Conservation (phyloP, 1,140 invertebrate species). For the Lutraria rhynchaena region DNA sequence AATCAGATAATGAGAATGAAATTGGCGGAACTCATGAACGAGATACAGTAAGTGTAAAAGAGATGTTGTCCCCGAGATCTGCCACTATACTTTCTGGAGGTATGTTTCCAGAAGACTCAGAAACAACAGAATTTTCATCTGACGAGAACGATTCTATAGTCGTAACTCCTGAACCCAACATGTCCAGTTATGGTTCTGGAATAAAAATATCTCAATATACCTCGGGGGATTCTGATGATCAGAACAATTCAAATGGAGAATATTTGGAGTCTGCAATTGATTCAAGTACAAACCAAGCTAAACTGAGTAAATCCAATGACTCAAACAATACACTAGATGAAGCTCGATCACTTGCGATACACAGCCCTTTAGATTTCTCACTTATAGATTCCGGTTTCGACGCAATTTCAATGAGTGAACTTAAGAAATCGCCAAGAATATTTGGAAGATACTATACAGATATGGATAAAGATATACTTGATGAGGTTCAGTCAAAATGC, state of each 20-base stretch:
- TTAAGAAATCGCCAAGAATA: slow-evolving; percentile 37
- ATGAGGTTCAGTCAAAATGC: slow-evolving; percentile 24
- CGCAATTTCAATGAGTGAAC: background rate
- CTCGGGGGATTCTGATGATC: slow-evolving; percentile 47
- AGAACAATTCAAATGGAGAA: background rate
- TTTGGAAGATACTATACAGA: slow-evolving; percentile 53
- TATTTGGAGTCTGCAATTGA: background rate
- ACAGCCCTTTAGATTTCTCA: slow-evolving; percentile 38
- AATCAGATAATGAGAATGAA: background rate
- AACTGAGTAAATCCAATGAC: background rate
- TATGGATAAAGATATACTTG: slow-evolving; percentile 35
- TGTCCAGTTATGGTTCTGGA: slow-evolving; percentile 34
- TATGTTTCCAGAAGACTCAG: slow-evolving; percentile 35
- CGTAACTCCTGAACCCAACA: slow-evolving; percentile 12
- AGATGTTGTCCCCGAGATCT: slow-evolving; percentile 33
- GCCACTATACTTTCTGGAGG: slow-evolving; percentile 20
- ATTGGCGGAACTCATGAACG: background rate
- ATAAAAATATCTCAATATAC: slow-evolving; percentile 49
- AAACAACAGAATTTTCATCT: background rate
- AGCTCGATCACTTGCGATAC: background rate
- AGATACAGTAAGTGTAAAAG: slow-evolving; percentile 17
- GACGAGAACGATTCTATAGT: background rate
- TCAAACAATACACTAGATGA: background rate
- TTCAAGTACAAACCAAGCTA: too few species aligned
- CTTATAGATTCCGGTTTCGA: slow-evolving; percentile 24